These are phyloP conservation scores for Drosophila mayri DNA, from an alignment of 1,140 invertebrate genomes.

Conservation along the genomic window DNA sequence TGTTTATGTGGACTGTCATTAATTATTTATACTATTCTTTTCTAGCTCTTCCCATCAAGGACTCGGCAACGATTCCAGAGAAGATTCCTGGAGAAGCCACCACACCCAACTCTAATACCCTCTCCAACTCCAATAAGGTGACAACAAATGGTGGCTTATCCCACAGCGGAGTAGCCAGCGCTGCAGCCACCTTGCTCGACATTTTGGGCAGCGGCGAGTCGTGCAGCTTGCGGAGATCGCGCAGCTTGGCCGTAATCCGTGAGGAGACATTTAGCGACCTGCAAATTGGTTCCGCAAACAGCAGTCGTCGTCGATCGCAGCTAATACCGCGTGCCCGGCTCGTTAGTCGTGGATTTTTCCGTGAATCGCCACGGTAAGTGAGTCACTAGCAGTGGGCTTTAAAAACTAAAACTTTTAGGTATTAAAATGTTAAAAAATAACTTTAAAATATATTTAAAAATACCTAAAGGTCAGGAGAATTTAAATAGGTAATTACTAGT, in stretches of 20 bases:
- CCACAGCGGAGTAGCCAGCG: slow-evolving; percentile 15
- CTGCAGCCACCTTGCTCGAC: slow-evolving; percentile 67
- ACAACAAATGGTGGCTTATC: slow-evolving; percentile 8
- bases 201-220: slow-evolving; percentile 85
- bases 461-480: neutral
- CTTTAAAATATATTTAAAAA: neutral
- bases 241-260: slow-evolving; percentile 91
- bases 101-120: slow-evolving; percentile 25
- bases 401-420: neutral
- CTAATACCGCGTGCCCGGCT: slow-evolving; percentile 91
- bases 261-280: slow-evolving; percentile 90
- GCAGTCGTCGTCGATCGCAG: slow-evolving; percentile 88
- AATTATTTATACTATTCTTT: neutral
- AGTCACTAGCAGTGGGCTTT: slow-evolving; percentile 57
- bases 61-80: slow-evolving; percentile 19
- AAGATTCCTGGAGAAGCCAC: slow-evolving; percentile 21
- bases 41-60: slow-evolving; percentile 47
- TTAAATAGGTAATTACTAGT: neutral
- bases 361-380: slow-evolving; percentile 85
- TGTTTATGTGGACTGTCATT: neutral
- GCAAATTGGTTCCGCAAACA: slow-evolving; percentile 87
- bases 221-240: slow-evolving; percentile 89
- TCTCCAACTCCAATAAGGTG: neutral
- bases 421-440: neutral
- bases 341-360: slow-evolving; percentile 90